Base-by-base conservation (phyloP, 2,113 vertebrate species). In the Toxotes jaculatrix region DNA sequence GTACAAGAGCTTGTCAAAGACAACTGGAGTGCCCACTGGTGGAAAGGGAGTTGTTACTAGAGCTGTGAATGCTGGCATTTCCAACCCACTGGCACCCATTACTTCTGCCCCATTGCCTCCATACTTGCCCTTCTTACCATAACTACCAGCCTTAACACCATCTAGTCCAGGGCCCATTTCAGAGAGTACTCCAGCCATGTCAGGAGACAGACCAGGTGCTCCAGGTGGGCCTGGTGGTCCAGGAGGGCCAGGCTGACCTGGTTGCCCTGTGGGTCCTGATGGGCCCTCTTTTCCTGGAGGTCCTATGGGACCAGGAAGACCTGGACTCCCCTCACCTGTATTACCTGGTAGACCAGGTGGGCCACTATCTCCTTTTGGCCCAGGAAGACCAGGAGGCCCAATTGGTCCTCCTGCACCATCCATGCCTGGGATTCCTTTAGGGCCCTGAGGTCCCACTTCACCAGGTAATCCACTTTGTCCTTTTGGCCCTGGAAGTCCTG, bases 61-160 rank as follows among this genome's bases (percentile, higher is more conserved):
- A 0, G 97, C 98, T 0, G 98, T 99, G 82, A 99, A 99, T 0
- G 98, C 98, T 0, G 98, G 98, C 98, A 99, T 99, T 91, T 99
- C 97, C 1, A 96, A 93, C 47, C 94, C 95, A 84, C 78, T 93
- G 36, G 82, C 80, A 43, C 94, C 93, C 91, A 95, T 92, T n/a
- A 91, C 80, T 57, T 95, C 91, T 83, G 86, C 92, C 7, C 89
- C 91, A 68, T 87, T 86, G 56, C 85, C 95, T 2, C 86, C 94
- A 0, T 95, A 93, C 81, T 97, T 97, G 84, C 95, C 95, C 71
- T 98, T 99, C 90, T 97, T 97, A 83, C 77, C 81, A 75, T 96
- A 96, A 62, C 91, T 91, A 83, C 95, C 95, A 0, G 95, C 79
- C 76, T 96, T 96, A 5, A 95, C 87, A 59, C 95, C 95, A 0